Evolutionary conservation across 2,113 vertebrate genomes (phyloP).

Genomic region (Falcunculus frontatus): DNA sequence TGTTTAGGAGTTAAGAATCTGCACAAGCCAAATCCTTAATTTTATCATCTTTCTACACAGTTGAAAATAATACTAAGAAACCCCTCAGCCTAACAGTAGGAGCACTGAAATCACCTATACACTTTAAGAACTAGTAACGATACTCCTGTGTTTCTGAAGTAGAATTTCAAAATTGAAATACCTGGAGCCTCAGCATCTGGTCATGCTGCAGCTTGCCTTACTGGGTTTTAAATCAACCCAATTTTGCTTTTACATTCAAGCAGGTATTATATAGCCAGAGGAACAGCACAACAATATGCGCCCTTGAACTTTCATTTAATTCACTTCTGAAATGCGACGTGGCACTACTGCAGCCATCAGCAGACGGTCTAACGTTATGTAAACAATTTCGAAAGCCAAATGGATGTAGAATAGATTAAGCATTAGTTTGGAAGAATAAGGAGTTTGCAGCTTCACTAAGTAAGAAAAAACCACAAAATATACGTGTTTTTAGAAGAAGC

Average conservation of each 20-base stretch:
- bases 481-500: not conserved
- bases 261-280: not conserved
- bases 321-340: not conserved
- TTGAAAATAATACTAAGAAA: not conserved
- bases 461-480: not conserved
- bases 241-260: not conserved
- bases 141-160: not conserved
- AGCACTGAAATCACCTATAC: not conserved
- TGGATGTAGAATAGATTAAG: not conserved
- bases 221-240: not conserved
- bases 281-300: not conserved
- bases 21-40: not conserved
- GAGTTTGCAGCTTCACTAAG: not conserved
- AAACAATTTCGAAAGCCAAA: slow-evolving; percentile 19
- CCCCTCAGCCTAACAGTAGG: not conserved
- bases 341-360: not conserved
- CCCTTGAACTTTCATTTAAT: slow-evolving; percentile 8
- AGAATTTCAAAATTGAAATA: not conserved
- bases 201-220: not conserved
- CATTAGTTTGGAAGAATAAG: not conserved
- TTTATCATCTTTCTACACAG: not conserved
- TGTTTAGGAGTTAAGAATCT: not conserved
- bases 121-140: not conserved
- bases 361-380: not conserved
- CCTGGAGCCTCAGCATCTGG: not conserved